Base-by-base conservation (phyloP, 2,888 invertebrate genomes). In the Axea sp. region DNA sequence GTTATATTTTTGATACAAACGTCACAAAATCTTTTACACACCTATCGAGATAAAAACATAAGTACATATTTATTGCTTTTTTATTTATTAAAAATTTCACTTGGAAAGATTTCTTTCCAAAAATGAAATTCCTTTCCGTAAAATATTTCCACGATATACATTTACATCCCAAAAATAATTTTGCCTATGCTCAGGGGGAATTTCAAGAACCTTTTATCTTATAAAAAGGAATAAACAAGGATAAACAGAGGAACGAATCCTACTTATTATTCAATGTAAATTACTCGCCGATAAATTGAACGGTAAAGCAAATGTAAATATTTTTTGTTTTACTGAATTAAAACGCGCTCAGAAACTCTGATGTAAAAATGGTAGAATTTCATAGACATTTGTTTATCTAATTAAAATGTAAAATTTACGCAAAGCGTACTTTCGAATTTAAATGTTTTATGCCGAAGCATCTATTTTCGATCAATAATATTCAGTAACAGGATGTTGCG, bases 111-210 rank as follows among this genome's bases (percentile, higher is more conserved):
- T n/a, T n/a, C n/a, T n/a, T n/a, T n/a, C n/a, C n/a, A n/a, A n/a
- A n/a, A n/a, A n/a, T n/a, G n/a, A n/a, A n/a, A n/a, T n/a, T n/a
- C n/a, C n/a, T n/a, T n/a, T n/a, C n/a, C 41, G 3, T 41, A 26
- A 41, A 24, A 41, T 22, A 26, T 24, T 24, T 12, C 5, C 14
- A 5, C 26, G n/a, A 7, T 24, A 26, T 24, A 15, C 28, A 43
- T 41, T 11, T 11, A 19, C 19, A 51, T 8, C 14, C 35, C 22
- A n/a, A 1, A n/a, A 22, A 33, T 35, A 8, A 33, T 51, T 22
- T 24, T 51, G 49, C 7, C 14, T n/a, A 35, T 35, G 4, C 12
- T 14, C 19, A 19, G 35, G 35, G 49, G 49, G 31, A 51, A 35
- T 51, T 11, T 35, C 12, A 35, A 51, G 14, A 24, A 15, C n/a